Base-by-base conservation (phyloP, 2,888 invertebrate species). In the Corythucha ciliata region DNA sequence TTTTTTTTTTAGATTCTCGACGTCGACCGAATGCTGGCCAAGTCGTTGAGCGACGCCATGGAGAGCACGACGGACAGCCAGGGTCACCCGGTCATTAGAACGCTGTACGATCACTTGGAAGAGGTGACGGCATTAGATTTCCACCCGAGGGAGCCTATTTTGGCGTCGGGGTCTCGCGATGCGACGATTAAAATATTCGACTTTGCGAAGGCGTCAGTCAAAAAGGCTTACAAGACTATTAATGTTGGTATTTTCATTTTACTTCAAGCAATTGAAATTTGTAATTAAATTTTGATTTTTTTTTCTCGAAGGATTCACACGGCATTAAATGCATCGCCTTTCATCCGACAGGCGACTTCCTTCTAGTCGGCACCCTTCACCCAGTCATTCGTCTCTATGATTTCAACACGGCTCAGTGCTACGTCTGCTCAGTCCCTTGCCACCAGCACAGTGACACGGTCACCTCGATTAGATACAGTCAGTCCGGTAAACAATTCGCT, bases 11-110 rank as follows among this genome's bases (percentile, higher is more conserved):
- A 83, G 81, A 94, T 98, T 63, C 71, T 98, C 56, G 97, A 98
- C 65, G 97, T 98, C n/a, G 98, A 98, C 64, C 78, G 97, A 55
- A 97, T 98, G 92, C 70, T 98, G 64, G 93, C 96, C 0, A 96
- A 97, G 68, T 94, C 93, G n/a, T 88, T 92, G 1, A 92, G 88
- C 0, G 88, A 89, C 62, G 87, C 86, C 63, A 79, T 84, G 65
- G 83, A 86, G 49, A 81, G 84, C 0, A 83, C 83, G 0, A 77
- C 88, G 59, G 86, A 83, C 67, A 87, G 85, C 52, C 88, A 94
- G 33, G 93, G 94, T 0, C 97, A 98, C 71, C 98, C 98, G 0
- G 97, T 98, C 29, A 97, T 98, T 60, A 76, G 98, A 56, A 98
- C 98, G 0, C 72, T 98, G 58, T 94, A 94, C 65, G 97, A 98